Base-by-base conservation (phyloP, 2,888 invertebrate genomes). In the Euproctis similis region DNA sequence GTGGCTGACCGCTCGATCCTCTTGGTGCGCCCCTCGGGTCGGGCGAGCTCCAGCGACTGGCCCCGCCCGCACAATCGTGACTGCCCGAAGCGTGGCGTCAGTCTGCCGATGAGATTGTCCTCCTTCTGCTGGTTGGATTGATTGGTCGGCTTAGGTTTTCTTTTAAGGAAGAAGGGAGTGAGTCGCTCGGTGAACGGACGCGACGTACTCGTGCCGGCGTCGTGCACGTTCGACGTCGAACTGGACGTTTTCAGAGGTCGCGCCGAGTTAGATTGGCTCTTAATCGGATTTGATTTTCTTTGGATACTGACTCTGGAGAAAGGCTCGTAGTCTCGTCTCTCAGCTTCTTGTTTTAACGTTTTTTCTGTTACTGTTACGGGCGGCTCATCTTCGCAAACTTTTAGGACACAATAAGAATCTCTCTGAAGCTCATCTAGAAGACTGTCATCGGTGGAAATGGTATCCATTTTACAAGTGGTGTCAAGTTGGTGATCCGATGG, bases 121-220 rank as follows among this genome's bases (percentile, higher is more conserved):
- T 80, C 74, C 54, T 71, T 72, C 23, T 68, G 63, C 16, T 56
- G 36, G 20, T 56, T 39, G 31, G 57, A 18, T 25, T 70, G 73
- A 16, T 73, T 76, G 8, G 66, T 36, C 12, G 64, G 64, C 39
- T 82, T 81, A 25, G 76, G 50, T 42, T 81, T 82, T 51, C 74
- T 76, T 45, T 84, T 85, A 4, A 82, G 55, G 42, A 85, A 84
- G 41, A 75, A 82, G n/a, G 84, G 82, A 36, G 84, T 77, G 25
- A 84, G 51, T 9, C 84, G 58, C 41, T 84, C 84, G n/a, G 78
- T 43, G 33, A 84, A 42, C 27, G 76, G 78, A 1, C 77, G 67
- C 45, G 76, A 65, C 25, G 61, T 37, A 31, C 61, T 56, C 28
- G 70, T 42, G 27, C 69, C 69, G 16, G 68, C 70, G 42, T 84